Percentiles rank a stretch among this genome's conserved stretches.
These are phyloP conservation scores for Gryon sp. DNA, from an alignment of 1,140 invertebrate genomes.

Conservation along the genomic window DNA sequence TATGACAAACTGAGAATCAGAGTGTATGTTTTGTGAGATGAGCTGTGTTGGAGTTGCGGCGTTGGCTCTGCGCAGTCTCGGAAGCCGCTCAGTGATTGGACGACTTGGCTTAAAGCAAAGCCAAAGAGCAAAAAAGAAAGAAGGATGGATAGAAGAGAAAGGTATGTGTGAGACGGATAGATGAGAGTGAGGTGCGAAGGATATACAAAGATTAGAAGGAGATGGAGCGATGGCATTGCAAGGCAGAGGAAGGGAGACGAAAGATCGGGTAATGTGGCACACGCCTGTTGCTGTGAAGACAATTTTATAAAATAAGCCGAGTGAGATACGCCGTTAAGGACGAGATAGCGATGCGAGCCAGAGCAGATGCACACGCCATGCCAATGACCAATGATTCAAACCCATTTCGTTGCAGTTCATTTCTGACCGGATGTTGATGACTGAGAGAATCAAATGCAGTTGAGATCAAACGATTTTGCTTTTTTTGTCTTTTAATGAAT, in stretches of 20 bases:
- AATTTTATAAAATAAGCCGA: constrained; percentile 26
- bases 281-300: constrained; percentile 12
- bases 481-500: neutral
- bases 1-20: constrained; percentile 45
- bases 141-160: constrained; percentile 47
- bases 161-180: constrained; percentile 30
- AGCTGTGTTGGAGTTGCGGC: constrained; percentile 13
- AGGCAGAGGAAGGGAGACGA: neutral
- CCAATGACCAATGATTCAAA: constrained; percentile 19
- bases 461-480: neutral
- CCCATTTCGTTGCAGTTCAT: neutral
- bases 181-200: constrained; percentile 27
- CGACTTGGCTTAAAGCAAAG: constrained; percentile 31
- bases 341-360: constrained; percentile 18
- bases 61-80: constrained; percentile 42
- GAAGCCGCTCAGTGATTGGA: constrained; percentile 41
- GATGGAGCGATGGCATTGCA: neutral
- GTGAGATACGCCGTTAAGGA: constrained; percentile 18
- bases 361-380: constrained; percentile 6
- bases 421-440: constrained; percentile 22
- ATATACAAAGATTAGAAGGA: constrained; percentile 26
- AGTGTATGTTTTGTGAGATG: constrained; percentile 18
- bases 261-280: constrained; percentile 43
- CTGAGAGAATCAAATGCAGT: constrained; percentile 3
- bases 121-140: too few relatives aligned